Evolutionary conservation across 2,113 vertebrate genomes (phyloP).

Genomic region (Cercocebus atys): DNA sequence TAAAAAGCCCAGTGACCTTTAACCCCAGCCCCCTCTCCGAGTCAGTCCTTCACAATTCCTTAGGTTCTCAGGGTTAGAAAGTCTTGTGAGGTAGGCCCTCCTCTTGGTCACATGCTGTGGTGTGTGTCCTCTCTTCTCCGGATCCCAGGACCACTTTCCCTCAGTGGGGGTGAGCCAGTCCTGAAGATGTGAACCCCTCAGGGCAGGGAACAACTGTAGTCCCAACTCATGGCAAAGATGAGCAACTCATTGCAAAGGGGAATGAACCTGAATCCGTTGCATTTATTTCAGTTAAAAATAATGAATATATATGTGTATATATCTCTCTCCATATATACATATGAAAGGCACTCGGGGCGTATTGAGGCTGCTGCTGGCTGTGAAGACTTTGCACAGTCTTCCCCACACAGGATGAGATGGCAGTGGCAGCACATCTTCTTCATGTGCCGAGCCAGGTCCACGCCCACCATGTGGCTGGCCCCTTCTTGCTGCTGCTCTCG

Average conservation of each 20-base stretch:
- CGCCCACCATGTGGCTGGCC: neutral
- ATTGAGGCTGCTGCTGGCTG: constrained; percentile 74
- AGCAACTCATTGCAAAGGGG: constrained; percentile 70
- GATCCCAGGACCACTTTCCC: neutral
- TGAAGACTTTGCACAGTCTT: constrained; percentile 45
- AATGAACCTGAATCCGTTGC: constrained; percentile 76
- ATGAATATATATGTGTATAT: constrained; percentile 9
- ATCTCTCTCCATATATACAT: constrained; percentile 41
- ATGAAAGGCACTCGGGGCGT: constrained; percentile 58
- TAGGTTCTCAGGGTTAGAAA: constrained; percentile 90
- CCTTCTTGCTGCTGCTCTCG: constrained; percentile 75
- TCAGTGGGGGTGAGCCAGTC: neutral
- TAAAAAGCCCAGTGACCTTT: constrained; percentile 97
- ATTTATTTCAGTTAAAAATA: constrained; percentile 79
- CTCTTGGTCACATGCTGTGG: constrained; percentile 77
- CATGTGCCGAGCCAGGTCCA: constrained; percentile 66
- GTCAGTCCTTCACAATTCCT: constrained; percentile 84
- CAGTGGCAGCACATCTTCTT: constrained; percentile 74
- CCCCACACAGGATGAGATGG: constrained; percentile 68
- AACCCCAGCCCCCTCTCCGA: constrained; percentile 84
- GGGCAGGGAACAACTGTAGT: neutral
- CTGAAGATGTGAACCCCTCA: neutral
- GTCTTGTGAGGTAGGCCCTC: constrained; percentile 72
- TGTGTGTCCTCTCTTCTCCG: constrained; percentile 32
- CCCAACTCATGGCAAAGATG: neutral